Percentiles rank a stretch among this genome's conserved stretches.
These are phyloP conservation scores for Nicator chloris DNA, from an alignment of 2,113 vertebrate genomes.

Conservation along the genomic window DNA sequence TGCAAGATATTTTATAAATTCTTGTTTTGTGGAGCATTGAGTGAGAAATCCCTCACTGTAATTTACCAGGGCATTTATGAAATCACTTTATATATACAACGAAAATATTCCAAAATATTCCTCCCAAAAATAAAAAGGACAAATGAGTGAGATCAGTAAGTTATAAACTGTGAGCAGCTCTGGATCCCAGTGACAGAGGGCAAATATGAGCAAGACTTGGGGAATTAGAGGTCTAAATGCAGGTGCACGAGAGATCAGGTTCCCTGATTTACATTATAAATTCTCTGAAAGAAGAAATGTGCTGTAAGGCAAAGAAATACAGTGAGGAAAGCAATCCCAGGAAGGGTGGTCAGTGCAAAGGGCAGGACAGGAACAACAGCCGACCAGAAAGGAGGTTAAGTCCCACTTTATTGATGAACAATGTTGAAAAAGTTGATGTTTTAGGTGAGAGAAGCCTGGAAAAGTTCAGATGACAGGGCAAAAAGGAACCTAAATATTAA, in stretches of 20 bases:
- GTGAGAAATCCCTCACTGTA: background rate
- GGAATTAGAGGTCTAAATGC: background rate
- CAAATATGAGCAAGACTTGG: background rate
- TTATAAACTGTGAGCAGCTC: background rate
- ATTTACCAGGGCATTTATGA: background rate
- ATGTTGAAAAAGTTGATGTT: background rate
- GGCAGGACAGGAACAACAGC: background rate
- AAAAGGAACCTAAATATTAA: background rate
- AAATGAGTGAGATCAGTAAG: background rate
- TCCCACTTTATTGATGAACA: background rate
- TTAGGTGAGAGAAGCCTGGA: background rate
- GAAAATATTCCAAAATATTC: background rate
- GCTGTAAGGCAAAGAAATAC: background rate
- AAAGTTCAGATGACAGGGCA: background rate
- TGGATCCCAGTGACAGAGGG: background rate
- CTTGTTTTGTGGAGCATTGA: background rate
- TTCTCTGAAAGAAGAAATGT: background rate
- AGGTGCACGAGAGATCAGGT: background rate
- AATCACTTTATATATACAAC: background rate
- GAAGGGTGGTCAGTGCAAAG: background rate
- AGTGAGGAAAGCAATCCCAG: background rate
- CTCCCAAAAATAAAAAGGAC: background rate
- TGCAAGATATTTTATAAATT: background rate
- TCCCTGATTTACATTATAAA: background rate
- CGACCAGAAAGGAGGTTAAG: conserved; percentile 51